A percentile compares a stretch with the other conserved stretches of the same genome.
Conservation (phyloP, 2,888 invertebrate species). For the Drosophila pseudotakahashii region DNA sequence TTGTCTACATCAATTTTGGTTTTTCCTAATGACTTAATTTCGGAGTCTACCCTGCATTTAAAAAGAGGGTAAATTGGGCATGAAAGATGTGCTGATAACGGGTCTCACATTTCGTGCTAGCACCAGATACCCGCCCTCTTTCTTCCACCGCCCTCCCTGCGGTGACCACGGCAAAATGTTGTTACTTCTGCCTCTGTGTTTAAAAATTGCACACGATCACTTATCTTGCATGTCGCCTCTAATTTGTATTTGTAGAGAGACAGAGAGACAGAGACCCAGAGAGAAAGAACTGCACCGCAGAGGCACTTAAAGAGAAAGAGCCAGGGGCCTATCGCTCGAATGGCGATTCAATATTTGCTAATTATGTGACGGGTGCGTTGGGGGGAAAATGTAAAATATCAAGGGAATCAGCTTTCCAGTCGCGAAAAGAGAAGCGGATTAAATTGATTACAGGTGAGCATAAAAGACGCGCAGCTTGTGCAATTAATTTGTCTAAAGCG, state of each 20-base stretch:
- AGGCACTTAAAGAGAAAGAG: constrained; percentile 10
- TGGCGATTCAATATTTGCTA: constrained; percentile 27
- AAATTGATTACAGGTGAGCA: constrained; percentile 16
- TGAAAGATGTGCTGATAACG: constrained; percentile 60
- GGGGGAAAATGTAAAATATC: not conserved
- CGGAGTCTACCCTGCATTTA: constrained; percentile 24
- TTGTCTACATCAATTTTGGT: constrained; percentile 9
- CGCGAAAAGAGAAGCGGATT: constrained; percentile 7
- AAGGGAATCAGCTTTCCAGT: constrained; percentile 18
- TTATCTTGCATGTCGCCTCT: constrained; percentile 70
- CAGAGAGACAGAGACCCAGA: constrained; percentile 19
- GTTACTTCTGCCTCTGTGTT: constrained; percentile 43
- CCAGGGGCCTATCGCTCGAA: constrained; percentile 4
- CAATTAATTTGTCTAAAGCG: constrained; percentile 25
- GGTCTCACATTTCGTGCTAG: constrained; percentile 21
- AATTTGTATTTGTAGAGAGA: constrained; percentile 61
- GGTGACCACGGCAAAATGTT: constrained; percentile 50
- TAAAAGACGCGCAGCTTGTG: not conserved
- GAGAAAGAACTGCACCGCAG: not conserved
- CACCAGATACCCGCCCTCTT: constrained; percentile 1
- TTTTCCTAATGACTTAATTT: constrained; percentile 32
- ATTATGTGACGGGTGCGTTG: constrained; percentile 21
- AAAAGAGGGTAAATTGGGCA: constrained; percentile 54
- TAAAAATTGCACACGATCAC: constrained; percentile 50
- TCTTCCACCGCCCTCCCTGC: constrained; percentile 5